Base-by-base conservation (phyloP, 2,113 vertebrate species). In the Eolophus roseicapilla region DNA sequence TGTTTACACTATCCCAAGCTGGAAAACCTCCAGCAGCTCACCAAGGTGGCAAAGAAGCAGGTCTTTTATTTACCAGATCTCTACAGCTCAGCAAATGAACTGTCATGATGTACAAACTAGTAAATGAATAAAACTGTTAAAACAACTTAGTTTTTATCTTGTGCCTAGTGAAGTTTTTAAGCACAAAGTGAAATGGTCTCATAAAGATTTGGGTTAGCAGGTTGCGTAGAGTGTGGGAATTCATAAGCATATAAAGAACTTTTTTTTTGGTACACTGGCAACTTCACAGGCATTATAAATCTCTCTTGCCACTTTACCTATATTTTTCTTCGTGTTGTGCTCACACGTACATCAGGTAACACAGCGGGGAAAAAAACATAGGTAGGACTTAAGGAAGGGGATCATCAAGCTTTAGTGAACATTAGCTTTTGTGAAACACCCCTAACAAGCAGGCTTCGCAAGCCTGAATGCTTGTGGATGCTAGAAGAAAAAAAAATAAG, bases 91-190 rank as follows among this genome's bases (percentile, higher is more conserved):
- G 53, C 25, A 60, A 55, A 35, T 3, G 33, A 80, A 50, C 35
- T 29, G 18, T 12, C 0, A 0, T 59, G 47, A n/a, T 9, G 28
- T 8, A 35, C 39, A 43, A 76, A 71, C 39, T 31, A 60, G 37
- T 17, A 53, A 92, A 74, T 47, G 11, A 59, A 41, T 76, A 20
- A 63, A 92, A 20, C 11, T 16, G 11, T 21, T 53, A n/a, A 37
- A 71, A 43, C 2, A 33, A 68, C 64, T 64, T 70, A 25, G 10
- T 31, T 79, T 70, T 70, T 82, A 35, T 28, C 31, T 33, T 3
- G 12, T 60, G 27, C 21, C 18, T 69, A 9, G n/a, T 27, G 43
- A 52, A 53, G 23, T 6, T 31, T 28, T 70, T 7, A n/a, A 75
- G 43, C 5, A 53, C 64, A 71, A 64, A 3, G 11, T 5, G 5